Base-by-base conservation (phyloP, 1,140 invertebrate species). In the Diorhabda carinulata region DNA sequence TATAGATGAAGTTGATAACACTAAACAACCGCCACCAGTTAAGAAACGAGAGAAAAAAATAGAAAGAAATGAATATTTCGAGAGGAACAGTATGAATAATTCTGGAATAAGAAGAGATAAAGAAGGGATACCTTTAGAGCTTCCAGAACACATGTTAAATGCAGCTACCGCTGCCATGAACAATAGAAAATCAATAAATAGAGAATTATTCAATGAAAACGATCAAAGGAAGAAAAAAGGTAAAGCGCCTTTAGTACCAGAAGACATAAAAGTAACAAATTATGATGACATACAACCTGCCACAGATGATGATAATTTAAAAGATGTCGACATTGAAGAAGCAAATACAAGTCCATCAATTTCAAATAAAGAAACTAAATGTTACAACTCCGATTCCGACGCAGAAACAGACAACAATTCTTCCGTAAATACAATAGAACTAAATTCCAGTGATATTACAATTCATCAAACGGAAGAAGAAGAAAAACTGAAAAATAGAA, bases 371-470 rank as follows among this genome's bases (percentile, higher is more conserved):
- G 64, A 72, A 64, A 61, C 70, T 44, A 77, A 73, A 67, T 71
- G 74, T 40, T 78, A 79, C 67, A 70, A 73, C 61, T 79, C 74
- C 6, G 84, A 84, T 72, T 85, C 84, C 0, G 86, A 87, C 56
- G 83, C 82, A 0, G 85, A 87, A 67, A 82, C 81, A 0, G 83
- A 84, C 57, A 83, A 84, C 67, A 71, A 78, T 47, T 78, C 78
- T 61, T 79, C 76, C 57, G 78, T 85, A 9, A 87, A 84, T 9
- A 87, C 84, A 2, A 90, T 91, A 45, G 90, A 91, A 77, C 73
- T 91, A 6, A 90, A 91, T 77, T 84, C 90, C 2, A 87, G 89
- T 57, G 89, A 91, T 71, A 89, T 91, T 57, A 91, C 89, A 2
- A 88, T 92, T 47, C 90, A 91, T 76, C 89, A 90, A 73, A 82